Base-by-base conservation (phyloP, 2,113 vertebrate species). In the Mesocricetus auratus region DNA sequence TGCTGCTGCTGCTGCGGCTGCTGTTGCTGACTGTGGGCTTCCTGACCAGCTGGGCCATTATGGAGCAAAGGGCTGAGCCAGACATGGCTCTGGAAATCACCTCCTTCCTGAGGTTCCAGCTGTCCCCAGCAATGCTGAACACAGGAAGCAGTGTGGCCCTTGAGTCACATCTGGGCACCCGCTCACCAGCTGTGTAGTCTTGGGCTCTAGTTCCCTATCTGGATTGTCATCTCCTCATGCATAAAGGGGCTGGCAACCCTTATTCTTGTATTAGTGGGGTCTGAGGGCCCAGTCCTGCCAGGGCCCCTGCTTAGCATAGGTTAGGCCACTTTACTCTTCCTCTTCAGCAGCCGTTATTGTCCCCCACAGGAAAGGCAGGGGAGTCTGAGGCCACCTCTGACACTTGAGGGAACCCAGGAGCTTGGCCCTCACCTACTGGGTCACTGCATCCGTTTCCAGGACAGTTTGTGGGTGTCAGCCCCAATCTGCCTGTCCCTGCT, bases 41-140 rank as follows among this genome's bases (percentile, higher is more conserved):
- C 94, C 93, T 66, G 90, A 85, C 88, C 95, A 94, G 78, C 95
- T 96, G 85, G 39, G 56, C n/a, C 68, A 90, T 85, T 45, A 73
- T 71, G 81, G 56, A 26, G 47, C 50, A 53, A 86, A 71, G 77
- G 17, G 26, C 62, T 24, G 50, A 58, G 97, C 31, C 75, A 68
- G 85, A 82, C 62, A 78, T 24, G 33, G 45, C 68, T 39, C 12
- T 50, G 69, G 10, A 83, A 71, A 62, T 45, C 36, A 7, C 13
- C 5, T 10, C 15, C 79, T 87, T 92, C 89, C 94, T 90, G 69
- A 7, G 21, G 85, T 81, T 60, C 33, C 8, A 47, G 91, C 47
- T 5, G 1, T 42, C 45, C 22, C 39, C 26, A 5, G 92, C 36
- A 0, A 19, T 13, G 62, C 75, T 4, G 3, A 58, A 6, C 39